Conservation (phyloP, 1,140 invertebrate species). For the Bilobella aurantiaca region DNA sequence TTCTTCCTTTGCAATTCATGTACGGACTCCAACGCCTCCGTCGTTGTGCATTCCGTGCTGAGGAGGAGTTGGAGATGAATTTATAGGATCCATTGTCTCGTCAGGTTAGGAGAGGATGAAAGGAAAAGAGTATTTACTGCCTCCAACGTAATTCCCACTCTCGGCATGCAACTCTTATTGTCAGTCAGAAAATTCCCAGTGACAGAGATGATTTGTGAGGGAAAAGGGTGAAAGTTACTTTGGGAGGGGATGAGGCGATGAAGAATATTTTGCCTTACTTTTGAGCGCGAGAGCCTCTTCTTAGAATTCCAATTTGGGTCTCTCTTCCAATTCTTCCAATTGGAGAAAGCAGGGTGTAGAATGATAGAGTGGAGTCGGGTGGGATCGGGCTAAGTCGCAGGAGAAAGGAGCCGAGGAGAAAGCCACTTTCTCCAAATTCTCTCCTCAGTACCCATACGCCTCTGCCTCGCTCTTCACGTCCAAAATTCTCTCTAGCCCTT, state of each 20-base stretch:
- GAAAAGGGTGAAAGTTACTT: slow-evolving; percentile 5
- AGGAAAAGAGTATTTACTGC: slow-evolving; percentile 1
- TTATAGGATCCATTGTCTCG: slow-evolving; percentile 7
- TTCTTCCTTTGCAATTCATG: no score
- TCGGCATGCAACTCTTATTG: slow-evolving; percentile 1
- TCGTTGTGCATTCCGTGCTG: background rate
- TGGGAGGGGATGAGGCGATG: background rate
- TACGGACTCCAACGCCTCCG: no score
- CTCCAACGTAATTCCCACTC: background rate
- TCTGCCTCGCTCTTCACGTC: slow-evolving; percentile 26
- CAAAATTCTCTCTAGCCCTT: slow-evolving; percentile 17
- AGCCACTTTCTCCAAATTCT: slow-evolving; percentile 25
- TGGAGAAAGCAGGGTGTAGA: background rate
- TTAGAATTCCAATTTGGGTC: background rate
- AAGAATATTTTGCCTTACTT: background rate
- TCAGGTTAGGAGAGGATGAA: background rate
- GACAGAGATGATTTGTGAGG: slow-evolving; percentile 9
- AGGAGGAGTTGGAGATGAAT: background rate
- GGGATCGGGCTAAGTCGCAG: background rate
- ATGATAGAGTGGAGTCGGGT: slow-evolving; percentile 4
- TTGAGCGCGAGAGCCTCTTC: background rate
- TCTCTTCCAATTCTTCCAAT: no score
- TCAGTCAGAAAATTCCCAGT: slow-evolving; percentile 5
- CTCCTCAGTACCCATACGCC: slow-evolving; percentile 30
- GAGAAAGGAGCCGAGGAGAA: slow-evolving; percentile 13